Evolutionary conservation across 2,888 invertebrate genomes (phyloP).

Genomic region (Penaeus monodon): DNA sequence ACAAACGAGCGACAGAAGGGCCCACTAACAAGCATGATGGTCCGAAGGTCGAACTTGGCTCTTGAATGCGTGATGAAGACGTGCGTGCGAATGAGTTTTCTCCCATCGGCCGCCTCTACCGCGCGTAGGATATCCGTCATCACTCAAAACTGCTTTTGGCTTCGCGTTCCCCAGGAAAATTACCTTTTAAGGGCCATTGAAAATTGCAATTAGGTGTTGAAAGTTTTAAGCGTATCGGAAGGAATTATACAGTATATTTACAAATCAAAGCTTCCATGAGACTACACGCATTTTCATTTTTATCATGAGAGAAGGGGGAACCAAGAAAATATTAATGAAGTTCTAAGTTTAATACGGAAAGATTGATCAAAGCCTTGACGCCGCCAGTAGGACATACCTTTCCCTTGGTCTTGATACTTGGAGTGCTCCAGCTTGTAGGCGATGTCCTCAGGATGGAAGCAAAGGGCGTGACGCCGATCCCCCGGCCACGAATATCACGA

Average conservation of each 20-base stretch:
- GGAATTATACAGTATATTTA: too few relatives aligned
- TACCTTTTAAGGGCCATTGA: conserved; percentile 70
- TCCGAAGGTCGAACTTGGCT: conserved; percentile 77
- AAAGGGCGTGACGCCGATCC: conserved; percentile 79
- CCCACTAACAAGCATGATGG: conserved; percentile 74
- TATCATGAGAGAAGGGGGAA: too few relatives aligned
- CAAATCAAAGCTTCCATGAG: too few relatives aligned
- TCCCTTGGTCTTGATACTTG: conserved; percentile 68
- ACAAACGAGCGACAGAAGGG: background rate
- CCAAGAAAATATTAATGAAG: too few relatives aligned
- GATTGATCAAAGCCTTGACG: too few relatives aligned
- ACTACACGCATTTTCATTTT: too few relatives aligned
- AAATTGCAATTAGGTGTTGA: too few relatives aligned
- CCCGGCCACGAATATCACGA: conserved; percentile 76
- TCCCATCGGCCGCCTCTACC: conserved; percentile 73
- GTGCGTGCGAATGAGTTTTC: conserved; percentile 74
- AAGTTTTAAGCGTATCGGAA: too few relatives aligned
- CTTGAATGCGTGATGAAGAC: conserved; percentile 78
- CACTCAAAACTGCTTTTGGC: conserved; percentile 78
- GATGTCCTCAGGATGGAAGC: conserved; percentile 77
- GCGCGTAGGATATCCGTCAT: conserved; percentile 76
- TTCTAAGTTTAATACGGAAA: too few relatives aligned
- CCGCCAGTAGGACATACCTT: conserved; percentile 67
- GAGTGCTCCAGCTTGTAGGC: conserved; percentile 67
- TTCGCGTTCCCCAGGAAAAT: conserved; percentile 78